phyloP scores from a whole-genome alignment of 2,113 vertebrate species.

The Sakesphorus luctuosus region DNA sequence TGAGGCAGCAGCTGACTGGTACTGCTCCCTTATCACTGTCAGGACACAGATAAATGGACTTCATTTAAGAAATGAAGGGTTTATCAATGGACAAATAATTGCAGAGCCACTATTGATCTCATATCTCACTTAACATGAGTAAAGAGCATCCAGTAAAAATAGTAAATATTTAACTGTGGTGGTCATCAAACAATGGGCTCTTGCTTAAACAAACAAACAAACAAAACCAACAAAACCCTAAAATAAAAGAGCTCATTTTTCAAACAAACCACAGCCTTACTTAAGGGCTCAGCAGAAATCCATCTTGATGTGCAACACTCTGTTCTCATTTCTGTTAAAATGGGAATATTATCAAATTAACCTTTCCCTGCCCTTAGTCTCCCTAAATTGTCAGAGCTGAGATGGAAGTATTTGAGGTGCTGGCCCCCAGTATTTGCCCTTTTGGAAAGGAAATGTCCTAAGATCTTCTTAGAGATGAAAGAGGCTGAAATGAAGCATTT shows the following conservation, averaged over 20 bases:
- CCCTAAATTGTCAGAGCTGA: not conserved
- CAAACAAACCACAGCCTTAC: not conserved
- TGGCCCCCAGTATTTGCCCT: not conserved
- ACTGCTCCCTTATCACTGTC: constrained; percentile 54
- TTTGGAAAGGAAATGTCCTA: not conserved
- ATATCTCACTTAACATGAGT: constrained; percentile 66
- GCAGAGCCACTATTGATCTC: constrained; percentile 76
- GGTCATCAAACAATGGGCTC: not conserved
- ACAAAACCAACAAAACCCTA: not conserved
- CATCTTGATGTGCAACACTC: not conserved
- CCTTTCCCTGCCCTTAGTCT: not conserved
- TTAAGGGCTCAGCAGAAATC: not conserved
- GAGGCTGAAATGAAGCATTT: not conserved
- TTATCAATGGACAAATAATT: constrained; percentile 85
- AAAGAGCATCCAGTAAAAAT: constrained; percentile 72
- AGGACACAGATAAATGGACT: constrained; percentile 70
- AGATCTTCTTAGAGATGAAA: not conserved
- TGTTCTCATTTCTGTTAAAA: not conserved
- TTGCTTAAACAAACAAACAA: not conserved
- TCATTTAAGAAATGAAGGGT: constrained; percentile 74
- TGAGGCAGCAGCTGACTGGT: constrained; percentile 12
- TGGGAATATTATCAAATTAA: not conserved
- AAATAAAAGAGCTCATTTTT: not conserved
- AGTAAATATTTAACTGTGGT: constrained; percentile 67
- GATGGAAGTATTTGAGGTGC: not conserved